Conservation (phyloP, 2,888 invertebrate species). For the Clanis bilineata region DNA sequence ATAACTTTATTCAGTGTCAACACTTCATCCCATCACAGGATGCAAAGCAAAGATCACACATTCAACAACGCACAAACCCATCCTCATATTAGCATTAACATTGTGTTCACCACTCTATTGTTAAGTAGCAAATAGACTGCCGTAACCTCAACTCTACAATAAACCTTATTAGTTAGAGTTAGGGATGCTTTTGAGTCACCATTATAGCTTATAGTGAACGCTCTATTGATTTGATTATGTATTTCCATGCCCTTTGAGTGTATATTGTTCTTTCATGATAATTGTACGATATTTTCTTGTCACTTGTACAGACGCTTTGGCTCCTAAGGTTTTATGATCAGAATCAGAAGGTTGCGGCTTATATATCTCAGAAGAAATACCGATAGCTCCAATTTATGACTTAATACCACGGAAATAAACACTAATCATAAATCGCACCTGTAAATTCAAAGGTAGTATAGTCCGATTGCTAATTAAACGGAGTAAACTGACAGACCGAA, state of each 20-base stretch:
- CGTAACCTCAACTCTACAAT: neutral
- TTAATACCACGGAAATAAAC: too few relatives aligned
- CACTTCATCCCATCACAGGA: neutral
- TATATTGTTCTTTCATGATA: constrained; percentile 44
- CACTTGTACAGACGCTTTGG: neutral
- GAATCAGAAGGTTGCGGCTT: neutral
- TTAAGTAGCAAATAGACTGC: constrained; percentile 43
- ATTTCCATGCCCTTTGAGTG: constrained; percentile 50
- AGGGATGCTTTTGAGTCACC: neutral
- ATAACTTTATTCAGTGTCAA: neutral
- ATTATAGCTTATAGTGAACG: neutral
- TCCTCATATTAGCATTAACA: constrained; percentile 57
- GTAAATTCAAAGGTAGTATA: too few relatives aligned
- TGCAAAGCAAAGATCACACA: constrained; percentile 6
- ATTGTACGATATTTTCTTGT: neutral
- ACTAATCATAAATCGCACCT: too few relatives aligned
- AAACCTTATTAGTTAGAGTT: neutral
- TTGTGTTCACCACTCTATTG: constrained; percentile 60
- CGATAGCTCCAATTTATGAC: too few relatives aligned
- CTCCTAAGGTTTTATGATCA: neutral
- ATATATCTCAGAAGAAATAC: too few relatives aligned
- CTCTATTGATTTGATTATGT: constrained; percentile 58
- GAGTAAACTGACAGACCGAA: too few relatives aligned
- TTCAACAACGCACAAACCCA: constrained; percentile 20
- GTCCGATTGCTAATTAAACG: too few relatives aligned